Evolutionary conservation across 2,797 vertebrate species (phyloP).

Genomic region (Microctenopoma stevenorrisi): DNA sequence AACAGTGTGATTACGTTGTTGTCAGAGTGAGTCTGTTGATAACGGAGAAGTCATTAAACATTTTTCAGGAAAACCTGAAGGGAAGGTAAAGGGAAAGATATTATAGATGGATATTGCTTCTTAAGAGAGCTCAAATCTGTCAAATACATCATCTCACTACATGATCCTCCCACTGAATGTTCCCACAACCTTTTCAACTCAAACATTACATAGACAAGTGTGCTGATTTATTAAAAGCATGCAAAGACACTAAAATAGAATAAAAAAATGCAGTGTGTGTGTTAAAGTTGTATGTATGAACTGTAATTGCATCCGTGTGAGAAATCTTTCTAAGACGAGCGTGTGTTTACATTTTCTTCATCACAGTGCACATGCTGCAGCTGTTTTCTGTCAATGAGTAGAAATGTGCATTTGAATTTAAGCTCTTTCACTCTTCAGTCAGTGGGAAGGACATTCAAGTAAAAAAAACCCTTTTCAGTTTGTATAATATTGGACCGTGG

Average conservation of each 20-base stretch:
- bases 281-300: background rate
- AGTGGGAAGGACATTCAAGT: no score
- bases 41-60: background rate
- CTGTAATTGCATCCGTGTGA: conserved; percentile 24
- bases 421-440: no score
- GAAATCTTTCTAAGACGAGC: background rate
- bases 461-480: no score
- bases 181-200: no score
- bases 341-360: background rate
- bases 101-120: no score
- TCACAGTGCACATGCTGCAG: conserved; percentile 11
- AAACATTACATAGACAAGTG: background rate
- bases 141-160: background rate
- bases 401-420: background rate
- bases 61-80: background rate
- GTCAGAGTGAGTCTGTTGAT: background rate
- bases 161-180: background rate
- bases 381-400: background rate
- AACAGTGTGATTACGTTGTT: background rate
- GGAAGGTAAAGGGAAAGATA: background rate
- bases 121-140: background rate
- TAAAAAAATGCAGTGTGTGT: no score
- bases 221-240: background rate
- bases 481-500: no score
- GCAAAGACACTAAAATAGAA: background rate